phyloP scores from a whole-genome alignment of 2,888 invertebrate genomes.

The Rhynchonema sp. region DNA sequence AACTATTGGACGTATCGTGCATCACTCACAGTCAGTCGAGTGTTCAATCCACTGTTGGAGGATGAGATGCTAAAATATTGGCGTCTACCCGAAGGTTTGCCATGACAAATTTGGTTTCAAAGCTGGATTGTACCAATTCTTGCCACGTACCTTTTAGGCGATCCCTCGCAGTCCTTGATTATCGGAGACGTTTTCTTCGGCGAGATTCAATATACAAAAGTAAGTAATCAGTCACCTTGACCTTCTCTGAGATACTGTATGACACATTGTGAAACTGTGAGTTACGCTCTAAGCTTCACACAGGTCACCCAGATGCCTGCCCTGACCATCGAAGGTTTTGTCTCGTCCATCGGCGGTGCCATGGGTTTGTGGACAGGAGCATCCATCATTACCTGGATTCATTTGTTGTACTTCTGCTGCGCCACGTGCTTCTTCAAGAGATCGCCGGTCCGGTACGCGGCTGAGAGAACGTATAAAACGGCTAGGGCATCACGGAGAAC shows the following conservation, averaged over 20 bases:
- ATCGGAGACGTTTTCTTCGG: slow-evolving; percentile 5
- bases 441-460: not conserved
- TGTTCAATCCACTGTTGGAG: not conserved
- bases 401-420: slow-evolving; percentile 4
- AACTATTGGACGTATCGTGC: slow-evolving; percentile 1
- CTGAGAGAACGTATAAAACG: not conserved
- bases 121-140: too few relatives aligned
- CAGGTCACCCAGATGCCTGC: not conserved
- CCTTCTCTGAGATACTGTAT: too few relatives aligned
- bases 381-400: slow-evolving; percentile 5
- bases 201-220: slow-evolving; percentile 6
- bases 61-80: not conserved
- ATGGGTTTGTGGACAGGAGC: slow-evolving; percentile 8
- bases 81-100: not conserved
- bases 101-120: too few relatives aligned
- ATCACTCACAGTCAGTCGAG: not conserved
- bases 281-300: too few relatives aligned
- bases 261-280: too few relatives aligned
- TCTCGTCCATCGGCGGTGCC: slow-evolving; percentile 6
- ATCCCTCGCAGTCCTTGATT: slow-evolving; percentile 1
- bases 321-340: not conserved
- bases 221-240: too few relatives aligned
- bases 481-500: too few relatives aligned
- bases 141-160: not conserved
- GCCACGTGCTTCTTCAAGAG: not conserved